These are phyloP conservation scores for Gymnocephalus cernua DNA, from an alignment of 2,113 vertebrate species.

Conservation along the genomic window DNA sequence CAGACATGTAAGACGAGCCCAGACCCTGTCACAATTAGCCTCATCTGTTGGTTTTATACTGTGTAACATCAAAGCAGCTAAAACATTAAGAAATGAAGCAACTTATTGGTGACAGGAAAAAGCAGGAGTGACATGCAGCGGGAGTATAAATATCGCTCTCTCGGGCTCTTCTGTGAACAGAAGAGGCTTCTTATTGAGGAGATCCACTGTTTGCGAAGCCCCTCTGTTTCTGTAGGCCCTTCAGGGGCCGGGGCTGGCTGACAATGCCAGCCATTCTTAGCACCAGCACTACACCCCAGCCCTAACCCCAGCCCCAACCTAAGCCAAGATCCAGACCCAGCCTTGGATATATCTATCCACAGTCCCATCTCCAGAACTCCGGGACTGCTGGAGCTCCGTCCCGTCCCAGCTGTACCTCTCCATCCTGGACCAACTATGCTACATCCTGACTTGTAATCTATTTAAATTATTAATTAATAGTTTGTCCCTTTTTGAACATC, in stretches of 20 bases:
- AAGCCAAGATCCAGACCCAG: conserved; percentile 45
- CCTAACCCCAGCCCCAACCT: conserved; percentile 45
- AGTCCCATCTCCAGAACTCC: conserved; percentile 8
- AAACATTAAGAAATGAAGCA: conserved; percentile 49
- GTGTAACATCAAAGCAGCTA: conserved; percentile 33
- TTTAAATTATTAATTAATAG: background rate
- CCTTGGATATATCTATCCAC: conserved; percentile 15
- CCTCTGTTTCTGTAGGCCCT: conserved; percentile 79
- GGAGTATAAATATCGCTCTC: conserved; percentile 79
- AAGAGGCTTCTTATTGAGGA: conserved; percentile 80
- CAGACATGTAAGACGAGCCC: conserved; percentile 2
- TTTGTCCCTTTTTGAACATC: background rate
- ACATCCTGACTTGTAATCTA: background rate
- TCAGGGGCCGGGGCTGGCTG: conserved; percentile 71
- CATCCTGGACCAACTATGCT: background rate
- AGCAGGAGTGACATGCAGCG: conserved; percentile 64
- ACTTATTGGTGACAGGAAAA: conserved; percentile 68
- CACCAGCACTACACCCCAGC: conserved; percentile 71
- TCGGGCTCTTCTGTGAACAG: conserved; percentile 77
- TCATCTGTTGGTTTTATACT: background rate
- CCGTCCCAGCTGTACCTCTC: background rate
- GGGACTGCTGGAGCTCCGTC: background rate
- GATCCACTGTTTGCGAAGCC: conserved; percentile 79
- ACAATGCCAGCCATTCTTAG: conserved; percentile 83
- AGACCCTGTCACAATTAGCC: background rate